Conservation (phyloP, 2,888 invertebrate genomes). For the Dendrolimus houi region DNA sequence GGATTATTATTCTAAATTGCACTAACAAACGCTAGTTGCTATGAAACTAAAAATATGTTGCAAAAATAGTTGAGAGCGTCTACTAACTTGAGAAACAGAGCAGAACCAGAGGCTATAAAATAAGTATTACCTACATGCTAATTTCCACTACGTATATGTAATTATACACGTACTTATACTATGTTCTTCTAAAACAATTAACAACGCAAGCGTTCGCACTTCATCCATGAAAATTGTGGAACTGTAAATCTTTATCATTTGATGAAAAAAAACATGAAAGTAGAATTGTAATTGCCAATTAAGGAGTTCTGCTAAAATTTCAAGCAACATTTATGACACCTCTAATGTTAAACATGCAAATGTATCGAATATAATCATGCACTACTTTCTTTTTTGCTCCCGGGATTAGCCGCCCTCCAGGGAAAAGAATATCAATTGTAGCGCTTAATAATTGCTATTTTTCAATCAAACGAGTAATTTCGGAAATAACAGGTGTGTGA, state of each 20-base stretch:
- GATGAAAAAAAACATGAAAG: slow-evolving; percentile 23
- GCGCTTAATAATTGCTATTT: slow-evolving; percentile 13
- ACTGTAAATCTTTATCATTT: slow-evolving; percentile 29
- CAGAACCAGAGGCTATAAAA: slow-evolving; percentile 62
- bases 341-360: background rate
- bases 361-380: slow-evolving; percentile 35
- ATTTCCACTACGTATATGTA: slow-evolving; percentile 52
- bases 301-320: no score
- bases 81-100: slow-evolving; percentile 52
- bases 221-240: slow-evolving; percentile 52
- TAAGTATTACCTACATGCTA: slow-evolving; percentile 71
- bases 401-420: slow-evolving; percentile 66
- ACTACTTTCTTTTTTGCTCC: slow-evolving; percentile 37
- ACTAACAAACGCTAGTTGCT: slow-evolving; percentile 52
- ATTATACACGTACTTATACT: slow-evolving; percentile 36
- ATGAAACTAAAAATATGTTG: slow-evolving; percentile 59
- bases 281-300: no score
- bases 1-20: slow-evolving; percentile 14
- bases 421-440: slow-evolving; percentile 23
- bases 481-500: slow-evolving; percentile 49
- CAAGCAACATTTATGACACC: no score
- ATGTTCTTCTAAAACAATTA: slow-evolving; percentile 51
- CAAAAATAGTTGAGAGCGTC: slow-evolving; percentile 63
- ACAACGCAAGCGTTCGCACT: slow-evolving; percentile 48
- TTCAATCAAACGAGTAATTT: slow-evolving; percentile 37